These are phyloP conservation scores for Nycticryphes semicollaris DNA, from an alignment of 2,113 vertebrate species.

Conservation along the genomic window DNA sequence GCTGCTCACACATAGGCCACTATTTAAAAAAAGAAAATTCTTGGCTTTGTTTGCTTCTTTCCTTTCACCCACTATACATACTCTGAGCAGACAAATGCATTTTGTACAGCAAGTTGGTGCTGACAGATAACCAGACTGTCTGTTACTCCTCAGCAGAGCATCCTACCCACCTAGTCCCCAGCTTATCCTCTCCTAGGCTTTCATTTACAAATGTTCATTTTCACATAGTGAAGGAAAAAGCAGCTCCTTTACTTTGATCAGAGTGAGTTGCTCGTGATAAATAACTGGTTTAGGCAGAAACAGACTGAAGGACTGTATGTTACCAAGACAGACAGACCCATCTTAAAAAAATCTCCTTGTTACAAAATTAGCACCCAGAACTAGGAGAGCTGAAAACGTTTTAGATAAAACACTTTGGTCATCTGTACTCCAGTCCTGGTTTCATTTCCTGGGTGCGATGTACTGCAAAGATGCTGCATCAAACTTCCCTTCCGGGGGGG, in stretches of 20 bases:
- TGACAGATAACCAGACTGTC: not conserved
- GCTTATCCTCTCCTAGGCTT: not conserved
- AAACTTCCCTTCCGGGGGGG: not conserved
- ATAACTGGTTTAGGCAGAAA: not conserved
- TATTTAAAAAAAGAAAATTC: not conserved
- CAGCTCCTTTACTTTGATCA: not conserved
- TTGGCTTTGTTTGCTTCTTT: not conserved
- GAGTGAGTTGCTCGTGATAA: not conserved
- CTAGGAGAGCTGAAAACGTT: not conserved
- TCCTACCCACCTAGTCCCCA: not conserved
- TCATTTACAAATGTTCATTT: not conserved
- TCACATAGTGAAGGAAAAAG: not conserved
- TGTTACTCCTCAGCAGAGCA: not conserved
- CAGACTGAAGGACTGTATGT: not conserved
- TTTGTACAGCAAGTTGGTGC: not conserved
- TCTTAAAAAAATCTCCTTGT: not conserved
- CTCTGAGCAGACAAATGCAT: not conserved
- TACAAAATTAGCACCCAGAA: not conserved
- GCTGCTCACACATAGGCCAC: not conserved
- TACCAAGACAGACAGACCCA: not conserved
- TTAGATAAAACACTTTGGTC: not conserved
- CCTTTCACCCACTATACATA: not conserved
- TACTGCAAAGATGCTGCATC: not conserved
- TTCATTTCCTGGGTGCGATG: conserved; percentile 23
- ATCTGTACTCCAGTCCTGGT: not conserved